Evolutionary conservation across 2,113 vertebrate species (phyloP).

Genomic region (Pipra filicauda): DNA sequence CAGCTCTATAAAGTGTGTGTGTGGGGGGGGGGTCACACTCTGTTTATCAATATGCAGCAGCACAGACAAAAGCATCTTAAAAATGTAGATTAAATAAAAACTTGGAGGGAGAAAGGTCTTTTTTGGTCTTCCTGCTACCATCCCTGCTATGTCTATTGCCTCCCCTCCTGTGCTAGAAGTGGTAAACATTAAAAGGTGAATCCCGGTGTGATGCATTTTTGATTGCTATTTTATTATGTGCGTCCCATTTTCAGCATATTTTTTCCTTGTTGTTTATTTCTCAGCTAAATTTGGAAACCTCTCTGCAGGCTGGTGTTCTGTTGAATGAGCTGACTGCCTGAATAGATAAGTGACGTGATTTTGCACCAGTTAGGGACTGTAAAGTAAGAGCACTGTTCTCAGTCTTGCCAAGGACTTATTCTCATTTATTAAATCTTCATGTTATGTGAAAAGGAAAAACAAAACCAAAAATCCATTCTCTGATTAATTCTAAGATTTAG

Average conservation of each 20-base stretch:
- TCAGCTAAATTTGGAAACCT: constrained; percentile 55
- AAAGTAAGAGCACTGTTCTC: not conserved
- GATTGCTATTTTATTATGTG: not conserved
- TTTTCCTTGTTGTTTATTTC: constrained; percentile 41
- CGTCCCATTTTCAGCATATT: not conserved
- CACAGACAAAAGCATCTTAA: not conserved
- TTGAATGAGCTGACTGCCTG: constrained; percentile 13
- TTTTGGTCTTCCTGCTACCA: not conserved
- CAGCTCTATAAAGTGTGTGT: not conserved
- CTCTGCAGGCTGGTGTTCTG: constrained; percentile 25
- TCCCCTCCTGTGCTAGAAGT: not conserved
- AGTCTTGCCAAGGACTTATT: not conserved
- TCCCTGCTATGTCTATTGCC: not conserved
- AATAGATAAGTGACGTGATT: not conserved
- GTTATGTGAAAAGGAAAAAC: not conserved
- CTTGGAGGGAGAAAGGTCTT: fast-evolving
- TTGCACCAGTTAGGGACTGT: not conserved
- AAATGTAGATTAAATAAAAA: not conserved
- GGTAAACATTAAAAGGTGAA: not conserved
- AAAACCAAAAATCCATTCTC: not conserved
- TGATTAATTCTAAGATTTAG: not conserved
- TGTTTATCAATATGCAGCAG: not conserved
- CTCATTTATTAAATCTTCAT: not conserved
- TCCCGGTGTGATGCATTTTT: not conserved
- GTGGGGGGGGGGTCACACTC: not conserved